Percentiles rank a stretch among this genome's conserved stretches.
Evolutionary conservation across 2,888 invertebrate genomes (phyloP).

Genomic region (Chloroclysta siterata): DNA sequence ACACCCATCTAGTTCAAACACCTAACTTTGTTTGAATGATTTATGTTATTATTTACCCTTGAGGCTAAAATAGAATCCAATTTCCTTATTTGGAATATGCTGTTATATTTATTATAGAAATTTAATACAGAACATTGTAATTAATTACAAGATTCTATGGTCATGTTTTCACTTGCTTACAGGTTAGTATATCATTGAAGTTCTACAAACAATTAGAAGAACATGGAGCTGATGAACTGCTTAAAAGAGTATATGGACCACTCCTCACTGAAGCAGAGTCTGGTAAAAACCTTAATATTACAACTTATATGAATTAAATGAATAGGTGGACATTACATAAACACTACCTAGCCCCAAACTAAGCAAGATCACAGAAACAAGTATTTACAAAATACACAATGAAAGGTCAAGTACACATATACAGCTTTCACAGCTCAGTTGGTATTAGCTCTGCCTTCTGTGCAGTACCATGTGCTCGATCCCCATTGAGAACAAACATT

Average conservation of each 20-base stretch:
- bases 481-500: too few relatives aligned
- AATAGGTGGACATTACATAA: too few relatives aligned
- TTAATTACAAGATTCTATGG: not conserved
- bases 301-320: too few relatives aligned
- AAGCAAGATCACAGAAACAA: too few relatives aligned
- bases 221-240: constrained; percentile 98
- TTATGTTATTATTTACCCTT: constrained; percentile 16
- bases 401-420: too few relatives aligned
- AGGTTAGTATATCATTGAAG: constrained; percentile 99
- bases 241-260: constrained; percentile 96
- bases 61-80: constrained; percentile 6
- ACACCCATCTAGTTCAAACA: constrained; percentile 28
- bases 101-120: constrained; percentile 9
- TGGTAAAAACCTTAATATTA: constrained; percentile 80
- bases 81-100: constrained; percentile 23
- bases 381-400: too few relatives aligned
- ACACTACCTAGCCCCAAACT: too few relatives aligned
- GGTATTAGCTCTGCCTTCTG: too few relatives aligned
- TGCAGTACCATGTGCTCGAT: too few relatives aligned
- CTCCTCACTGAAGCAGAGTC: constrained; percentile 94
- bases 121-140: not conserved
- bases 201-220: constrained; percentile 99
- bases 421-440: too few relatives aligned
- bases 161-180: constrained; percentile 51
- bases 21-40: constrained; percentile 5